Conservation (phyloP, 2,888 invertebrate genomes). For the Cyaniris semiargus region DNA sequence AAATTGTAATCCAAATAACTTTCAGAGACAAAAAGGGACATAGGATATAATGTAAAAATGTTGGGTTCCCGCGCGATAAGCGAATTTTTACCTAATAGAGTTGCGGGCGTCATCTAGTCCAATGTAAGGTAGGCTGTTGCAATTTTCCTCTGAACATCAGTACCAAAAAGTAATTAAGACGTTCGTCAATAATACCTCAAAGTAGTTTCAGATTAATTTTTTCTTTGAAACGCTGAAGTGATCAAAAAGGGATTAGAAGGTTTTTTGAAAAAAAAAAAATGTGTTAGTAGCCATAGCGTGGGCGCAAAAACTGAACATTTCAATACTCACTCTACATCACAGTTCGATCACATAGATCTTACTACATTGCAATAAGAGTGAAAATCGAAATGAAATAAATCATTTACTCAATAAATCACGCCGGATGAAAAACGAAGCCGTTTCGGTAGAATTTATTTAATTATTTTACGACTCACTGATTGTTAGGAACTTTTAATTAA, state of each 20-base stretch:
- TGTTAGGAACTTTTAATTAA: constrained; percentile 75
- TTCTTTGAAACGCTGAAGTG: constrained; percentile 6
- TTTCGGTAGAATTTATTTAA: constrained; percentile 71
- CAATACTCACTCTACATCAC: constrained; percentile 39
- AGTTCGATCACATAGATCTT: constrained; percentile 41
- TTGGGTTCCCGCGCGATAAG: too few species aligned
- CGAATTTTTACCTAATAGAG: too few species aligned
- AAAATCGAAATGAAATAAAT: constrained; percentile 48
- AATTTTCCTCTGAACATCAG: too few species aligned
- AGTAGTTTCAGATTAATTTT: neutral
- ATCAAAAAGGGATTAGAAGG: constrained; percentile 30
- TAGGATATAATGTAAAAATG: too few species aligned
- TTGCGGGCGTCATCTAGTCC: too few species aligned
- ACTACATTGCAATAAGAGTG: constrained; percentile 44
- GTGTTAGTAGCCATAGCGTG: constrained; percentile 45
- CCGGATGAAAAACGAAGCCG: constrained; percentile 65
- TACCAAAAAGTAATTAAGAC: too few species aligned
- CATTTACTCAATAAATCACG: constrained; percentile 63
- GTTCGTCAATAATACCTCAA: too few species aligned
- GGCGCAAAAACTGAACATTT: constrained; percentile 51
- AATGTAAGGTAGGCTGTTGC: too few species aligned
- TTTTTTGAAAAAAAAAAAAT: constrained; percentile 37
- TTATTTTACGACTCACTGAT: constrained; percentile 65
- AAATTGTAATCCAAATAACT: too few species aligned
- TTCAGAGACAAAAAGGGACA: too few species aligned